A percentile compares a stretch with the other conserved stretches of the same genome.
phyloP scores from a whole-genome alignment of 2,888 invertebrate genomes.

The Acrobasis repandana region DNA sequence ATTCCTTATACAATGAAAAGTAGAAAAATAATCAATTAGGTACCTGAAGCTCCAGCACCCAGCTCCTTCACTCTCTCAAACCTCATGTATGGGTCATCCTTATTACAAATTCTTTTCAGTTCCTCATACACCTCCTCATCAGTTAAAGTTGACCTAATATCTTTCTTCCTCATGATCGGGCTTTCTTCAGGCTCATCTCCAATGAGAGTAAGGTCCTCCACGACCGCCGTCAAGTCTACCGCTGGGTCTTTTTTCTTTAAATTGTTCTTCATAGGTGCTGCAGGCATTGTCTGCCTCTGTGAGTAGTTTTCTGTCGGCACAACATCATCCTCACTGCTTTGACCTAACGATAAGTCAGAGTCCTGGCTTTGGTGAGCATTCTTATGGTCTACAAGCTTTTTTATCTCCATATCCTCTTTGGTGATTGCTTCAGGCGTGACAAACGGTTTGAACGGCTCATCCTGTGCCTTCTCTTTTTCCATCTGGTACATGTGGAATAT shows the following conservation, averaged over 20 bases:
- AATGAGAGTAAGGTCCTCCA: slow-evolving; percentile 69
- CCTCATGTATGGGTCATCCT: slow-evolving; percentile 90
- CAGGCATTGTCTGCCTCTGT: slow-evolving; percentile 82
- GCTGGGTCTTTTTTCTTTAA: slow-evolving; percentile 69
- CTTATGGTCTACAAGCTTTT: slow-evolving; percentile 88
- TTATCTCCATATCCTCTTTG: slow-evolving; percentile 92
- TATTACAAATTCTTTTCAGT: slow-evolving; percentile 90
- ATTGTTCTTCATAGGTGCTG: slow-evolving; percentile 67
- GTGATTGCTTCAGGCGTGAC: slow-evolving; percentile 91
- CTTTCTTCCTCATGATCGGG: slow-evolving; percentile 84
- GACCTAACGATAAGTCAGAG: slow-evolving; percentile 77
- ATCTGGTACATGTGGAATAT: slow-evolving; percentile 95
- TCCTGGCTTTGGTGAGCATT: slow-evolving; percentile 87
- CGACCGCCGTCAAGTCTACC: slow-evolving; percentile 63
- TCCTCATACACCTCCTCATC: slow-evolving; percentile 91
- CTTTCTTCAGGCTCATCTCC: slow-evolving; percentile 79
- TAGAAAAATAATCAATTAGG: slow-evolving; percentile 19
- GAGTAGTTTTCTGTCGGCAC: slow-evolving; percentile 62
- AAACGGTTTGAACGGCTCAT: slow-evolving; percentile 89
- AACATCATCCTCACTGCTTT: slow-evolving; percentile 80
- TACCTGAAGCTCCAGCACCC: slow-evolving; percentile 93
- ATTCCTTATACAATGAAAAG: neutral
- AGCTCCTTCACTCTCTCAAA: slow-evolving; percentile 93
- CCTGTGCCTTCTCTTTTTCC: slow-evolving; percentile 90
- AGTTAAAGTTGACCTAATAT: slow-evolving; percentile 80